Evolutionary conservation across 1,140 invertebrate genomes (phyloP).

Genomic region (Bombus superbus): DNA sequence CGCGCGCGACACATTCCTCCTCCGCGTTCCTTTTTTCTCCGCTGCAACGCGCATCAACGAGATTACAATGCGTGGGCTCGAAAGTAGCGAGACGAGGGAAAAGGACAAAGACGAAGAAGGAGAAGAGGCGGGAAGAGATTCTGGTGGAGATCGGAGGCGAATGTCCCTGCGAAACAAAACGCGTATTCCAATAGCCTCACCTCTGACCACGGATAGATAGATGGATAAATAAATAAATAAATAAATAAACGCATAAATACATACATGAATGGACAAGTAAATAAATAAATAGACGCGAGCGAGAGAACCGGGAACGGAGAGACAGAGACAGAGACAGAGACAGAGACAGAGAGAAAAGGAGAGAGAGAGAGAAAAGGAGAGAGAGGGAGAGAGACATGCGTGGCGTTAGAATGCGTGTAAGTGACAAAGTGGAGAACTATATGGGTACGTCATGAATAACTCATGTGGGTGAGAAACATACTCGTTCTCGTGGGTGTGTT

Average conservation of each 20-base stretch:
- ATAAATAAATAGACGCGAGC: too few species aligned
- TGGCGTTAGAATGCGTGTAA: conserved; percentile 58
- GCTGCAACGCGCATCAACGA: conserved; percentile 27
- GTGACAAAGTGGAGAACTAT: conserved; percentile 25
- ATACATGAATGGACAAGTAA: too few species aligned
- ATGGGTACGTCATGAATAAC: conserved; percentile 59
- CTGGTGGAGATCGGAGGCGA: background rate
- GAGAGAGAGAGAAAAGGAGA: too few species aligned
- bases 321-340: background rate
- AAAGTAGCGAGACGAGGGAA: conserved; percentile 32
- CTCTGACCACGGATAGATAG: too few species aligned
- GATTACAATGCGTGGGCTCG: conserved; percentile 41
- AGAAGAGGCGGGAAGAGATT: background rate
- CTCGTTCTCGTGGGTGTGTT: conserved; percentile 45
- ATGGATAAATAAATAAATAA: too few species aligned
- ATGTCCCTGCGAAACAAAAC: too few species aligned
- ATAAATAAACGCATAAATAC: too few species aligned
- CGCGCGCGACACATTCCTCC: conserved; percentile 38
- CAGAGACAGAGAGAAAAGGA: background rate
- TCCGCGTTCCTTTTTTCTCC: conserved; percentile 9
- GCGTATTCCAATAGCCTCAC: too few species aligned
- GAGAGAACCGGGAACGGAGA: too few species aligned
- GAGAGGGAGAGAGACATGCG: background rate
- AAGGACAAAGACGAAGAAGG: conserved; percentile 25
- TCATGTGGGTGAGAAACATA: conserved; percentile 43